Evolutionary conservation across 2,888 invertebrate genomes (phyloP).

Genomic region (Dasysyrphus tricinctus): DNA sequence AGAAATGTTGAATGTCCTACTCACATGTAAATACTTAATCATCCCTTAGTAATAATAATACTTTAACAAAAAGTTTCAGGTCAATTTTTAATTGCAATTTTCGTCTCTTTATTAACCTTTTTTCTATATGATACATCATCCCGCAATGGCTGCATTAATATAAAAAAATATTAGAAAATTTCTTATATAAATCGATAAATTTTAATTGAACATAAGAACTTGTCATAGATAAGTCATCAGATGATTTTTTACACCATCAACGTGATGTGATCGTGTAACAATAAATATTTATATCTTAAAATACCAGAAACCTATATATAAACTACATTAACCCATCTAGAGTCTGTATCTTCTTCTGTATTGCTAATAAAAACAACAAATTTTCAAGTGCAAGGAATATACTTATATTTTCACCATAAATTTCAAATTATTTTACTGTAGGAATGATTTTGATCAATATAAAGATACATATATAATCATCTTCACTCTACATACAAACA

Average conservation of each 20-base stretch:
- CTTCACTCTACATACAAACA: constrained; percentile 3
- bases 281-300: constrained; percentile 1
- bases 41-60: background rate
- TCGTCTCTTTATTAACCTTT: constrained; percentile 24
- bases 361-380: background rate
- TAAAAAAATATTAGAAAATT: constrained; percentile 18
- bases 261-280: constrained; percentile 17
- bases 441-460: constrained; percentile 30
- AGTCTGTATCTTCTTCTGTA: constrained; percentile 14
- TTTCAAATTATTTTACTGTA: constrained; percentile 50
- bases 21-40: background rate
- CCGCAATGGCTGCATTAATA: background rate
- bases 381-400: constrained; percentile 53
- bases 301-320: constrained; percentile 36
- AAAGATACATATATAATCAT: no score
- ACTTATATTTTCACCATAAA: constrained; percentile 50
- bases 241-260: constrained; percentile 34
- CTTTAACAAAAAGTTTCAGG: background rate
- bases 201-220: constrained; percentile 61
- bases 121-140: background rate
- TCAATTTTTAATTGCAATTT: constrained; percentile 24
- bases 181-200: constrained; percentile 58
- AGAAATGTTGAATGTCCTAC: background rate
- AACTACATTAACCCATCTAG: constrained; percentile 47
- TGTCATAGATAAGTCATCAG: constrained; percentile 61